phyloP scores from a whole-genome alignment of 2,797 vertebrate genomes.

The Scyliorhinus canicula region DNA sequence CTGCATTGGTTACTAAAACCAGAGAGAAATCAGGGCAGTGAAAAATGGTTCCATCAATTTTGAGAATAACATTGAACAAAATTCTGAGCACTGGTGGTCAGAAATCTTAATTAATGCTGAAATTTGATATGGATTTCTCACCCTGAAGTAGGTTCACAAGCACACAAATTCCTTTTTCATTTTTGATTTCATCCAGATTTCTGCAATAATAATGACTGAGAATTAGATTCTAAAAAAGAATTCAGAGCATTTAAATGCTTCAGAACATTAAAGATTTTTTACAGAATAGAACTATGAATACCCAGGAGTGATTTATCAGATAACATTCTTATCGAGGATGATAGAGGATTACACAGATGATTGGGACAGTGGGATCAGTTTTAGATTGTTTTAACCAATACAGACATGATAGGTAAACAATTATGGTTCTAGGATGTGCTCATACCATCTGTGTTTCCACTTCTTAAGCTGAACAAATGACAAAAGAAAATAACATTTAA shows the following conservation, averaged over 20 bases:
- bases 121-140: not conserved
- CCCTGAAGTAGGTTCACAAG: conserved; percentile 27
- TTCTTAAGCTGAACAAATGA: too few species aligned
- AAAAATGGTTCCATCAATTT: not conserved
- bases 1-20: not conserved
- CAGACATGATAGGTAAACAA: too few species aligned
- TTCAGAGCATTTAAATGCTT: not conserved
- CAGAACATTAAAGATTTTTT: not conserved
- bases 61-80: not conserved
- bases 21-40: not conserved
- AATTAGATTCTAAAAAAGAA: not conserved
- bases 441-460: too few species aligned
- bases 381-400: not conserved
- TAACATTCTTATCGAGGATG: not conserved
- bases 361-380: not conserved
- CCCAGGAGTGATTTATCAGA: not conserved
- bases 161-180: conserved; percentile 16
- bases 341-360: not conserved
- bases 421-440: too few species aligned
- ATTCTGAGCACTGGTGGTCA: not conserved
- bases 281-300: not conserved
- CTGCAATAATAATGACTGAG: not conserved
- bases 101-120: not conserved
- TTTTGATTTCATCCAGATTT: conserved; percentile 21
- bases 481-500: too few species aligned